These are phyloP conservation scores for Schrankia costaestrigalis DNA, from an alignment of 2,888 invertebrate species.

Conservation along the genomic window DNA sequence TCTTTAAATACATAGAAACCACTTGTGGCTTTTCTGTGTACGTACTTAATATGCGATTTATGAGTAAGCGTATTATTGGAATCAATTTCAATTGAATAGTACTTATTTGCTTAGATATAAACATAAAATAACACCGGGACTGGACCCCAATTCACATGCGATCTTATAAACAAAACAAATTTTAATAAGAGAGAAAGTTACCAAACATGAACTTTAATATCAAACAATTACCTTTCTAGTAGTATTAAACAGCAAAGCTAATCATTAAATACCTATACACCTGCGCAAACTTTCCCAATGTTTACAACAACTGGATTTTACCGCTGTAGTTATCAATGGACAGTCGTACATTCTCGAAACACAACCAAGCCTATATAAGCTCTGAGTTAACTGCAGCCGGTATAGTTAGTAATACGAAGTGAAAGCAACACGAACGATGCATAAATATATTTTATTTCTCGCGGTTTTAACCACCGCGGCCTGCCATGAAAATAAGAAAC, in stretches of 20 bases:
- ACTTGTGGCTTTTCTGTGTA: too few relatives aligned
- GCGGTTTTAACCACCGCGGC: constrained; percentile 41
- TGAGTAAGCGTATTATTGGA: too few relatives aligned
- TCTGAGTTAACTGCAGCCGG: constrained; percentile 35
- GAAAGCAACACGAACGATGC: constrained; percentile 52
- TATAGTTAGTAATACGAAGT: constrained; percentile 45
- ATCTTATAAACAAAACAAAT: too few relatives aligned
- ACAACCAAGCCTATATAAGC: constrained; percentile 66
- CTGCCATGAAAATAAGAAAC: constrained; percentile 45
- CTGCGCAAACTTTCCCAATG: constrained; percentile 45
- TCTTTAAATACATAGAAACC: too few relatives aligned
- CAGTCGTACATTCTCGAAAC: constrained; percentile 70
- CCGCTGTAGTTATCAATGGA: constrained; percentile 63
- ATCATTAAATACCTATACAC: constrained; percentile 1
- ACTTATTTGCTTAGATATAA: too few relatives aligned
- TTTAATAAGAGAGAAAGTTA: too few relatives aligned
- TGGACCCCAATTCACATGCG: too few relatives aligned
- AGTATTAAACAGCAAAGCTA: background rate
- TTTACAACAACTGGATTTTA: constrained; percentile 58
- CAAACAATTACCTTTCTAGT: background rate
- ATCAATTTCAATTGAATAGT: too few relatives aligned
- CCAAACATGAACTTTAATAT: background rate
- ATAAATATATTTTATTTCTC: constrained; percentile 50
- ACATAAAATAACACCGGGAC: too few relatives aligned
- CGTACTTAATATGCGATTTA: too few relatives aligned